Conservation (phyloP, 92 coral and sea anemone genomes). For the Zoanthus solanderi region DNA sequence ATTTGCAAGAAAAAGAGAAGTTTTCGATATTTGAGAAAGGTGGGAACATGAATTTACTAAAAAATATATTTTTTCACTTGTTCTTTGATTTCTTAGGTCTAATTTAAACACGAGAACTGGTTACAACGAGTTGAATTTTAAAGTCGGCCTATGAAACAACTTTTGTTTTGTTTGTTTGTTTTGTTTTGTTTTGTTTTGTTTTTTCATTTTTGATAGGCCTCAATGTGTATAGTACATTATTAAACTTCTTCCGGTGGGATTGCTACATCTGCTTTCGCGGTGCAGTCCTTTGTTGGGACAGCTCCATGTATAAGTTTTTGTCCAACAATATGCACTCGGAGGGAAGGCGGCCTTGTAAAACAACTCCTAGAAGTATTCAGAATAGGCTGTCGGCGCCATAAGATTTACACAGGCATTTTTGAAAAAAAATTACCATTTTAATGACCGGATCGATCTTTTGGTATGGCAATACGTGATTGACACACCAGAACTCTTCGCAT, state of each 20-base stretch:
- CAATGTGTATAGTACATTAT: no score
- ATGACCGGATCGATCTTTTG: neutral
- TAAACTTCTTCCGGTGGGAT: neutral
- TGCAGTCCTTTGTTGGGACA: slow-evolving; percentile 4
- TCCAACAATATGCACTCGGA: neutral
- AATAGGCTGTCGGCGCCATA: neutral
- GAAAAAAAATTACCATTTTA: neutral
- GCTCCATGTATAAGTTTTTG: slow-evolving; percentile 11
- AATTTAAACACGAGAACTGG: neutral
- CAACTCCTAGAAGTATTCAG: neutral
- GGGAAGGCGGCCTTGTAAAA: slow-evolving; percentile 21
- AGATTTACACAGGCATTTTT: neutral
- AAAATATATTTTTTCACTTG: neutral
- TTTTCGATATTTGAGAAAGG: slow-evolving; percentile 20
- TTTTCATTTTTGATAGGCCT: no score
- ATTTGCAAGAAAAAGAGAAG: slow-evolving; percentile 15
- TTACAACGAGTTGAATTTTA: no score
- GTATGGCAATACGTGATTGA: neutral
- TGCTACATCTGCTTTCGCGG: neutral
- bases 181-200: no score
- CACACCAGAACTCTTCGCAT: neutral
- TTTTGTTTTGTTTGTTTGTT: no score
- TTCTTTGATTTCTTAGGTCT: neutral
- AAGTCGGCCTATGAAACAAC: no score
- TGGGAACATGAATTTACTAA: neutral